phyloP scores from a whole-genome alignment of 64 coral and sea anemone genomes.

The Montipora cactus region DNA sequence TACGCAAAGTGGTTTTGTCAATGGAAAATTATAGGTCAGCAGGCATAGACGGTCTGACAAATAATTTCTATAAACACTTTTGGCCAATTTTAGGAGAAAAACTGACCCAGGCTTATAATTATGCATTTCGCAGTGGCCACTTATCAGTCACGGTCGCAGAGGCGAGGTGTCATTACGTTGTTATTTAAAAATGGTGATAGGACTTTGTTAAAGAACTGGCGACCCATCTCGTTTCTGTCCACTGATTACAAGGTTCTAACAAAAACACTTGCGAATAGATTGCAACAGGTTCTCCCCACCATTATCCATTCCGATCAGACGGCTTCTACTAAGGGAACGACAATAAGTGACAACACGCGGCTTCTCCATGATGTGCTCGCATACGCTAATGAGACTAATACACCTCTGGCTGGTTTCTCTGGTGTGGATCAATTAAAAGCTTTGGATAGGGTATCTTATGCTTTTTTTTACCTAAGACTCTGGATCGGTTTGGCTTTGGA shows the following conservation, averaged over 20 bases:
- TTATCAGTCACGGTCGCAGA: not conserved
- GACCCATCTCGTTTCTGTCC: conserved; percentile 46
- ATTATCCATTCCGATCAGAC: conserved; percentile 29
- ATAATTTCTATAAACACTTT: conserved; percentile 16
- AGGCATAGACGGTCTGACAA: too few relatives aligned
- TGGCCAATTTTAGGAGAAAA: not conserved
- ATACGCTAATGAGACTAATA: not conserved
- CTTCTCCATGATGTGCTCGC: not conserved
- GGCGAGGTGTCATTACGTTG: not conserved
- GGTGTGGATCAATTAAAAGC: conserved; percentile 30
- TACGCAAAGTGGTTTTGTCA: not conserved
- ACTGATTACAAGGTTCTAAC: conserved; percentile 66
- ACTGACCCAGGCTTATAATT: not conserved
- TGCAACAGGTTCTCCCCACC: not conserved
- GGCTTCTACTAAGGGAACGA: not conserved
- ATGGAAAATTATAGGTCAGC: not conserved
- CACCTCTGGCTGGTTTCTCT: not conserved
- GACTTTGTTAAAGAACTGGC: conserved; percentile 24
- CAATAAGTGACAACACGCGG: conserved; percentile 10
- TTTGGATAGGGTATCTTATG: not conserved
- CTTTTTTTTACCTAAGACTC: not conserved
- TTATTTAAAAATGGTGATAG: too few relatives aligned
- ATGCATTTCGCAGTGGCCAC: not conserved
- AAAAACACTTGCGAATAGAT: conserved; percentile 16
- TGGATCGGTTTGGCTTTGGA: not conserved